phyloP scores from a whole-genome alignment of 92 coral and sea anemone species.

The Ricordea florida region DNA sequence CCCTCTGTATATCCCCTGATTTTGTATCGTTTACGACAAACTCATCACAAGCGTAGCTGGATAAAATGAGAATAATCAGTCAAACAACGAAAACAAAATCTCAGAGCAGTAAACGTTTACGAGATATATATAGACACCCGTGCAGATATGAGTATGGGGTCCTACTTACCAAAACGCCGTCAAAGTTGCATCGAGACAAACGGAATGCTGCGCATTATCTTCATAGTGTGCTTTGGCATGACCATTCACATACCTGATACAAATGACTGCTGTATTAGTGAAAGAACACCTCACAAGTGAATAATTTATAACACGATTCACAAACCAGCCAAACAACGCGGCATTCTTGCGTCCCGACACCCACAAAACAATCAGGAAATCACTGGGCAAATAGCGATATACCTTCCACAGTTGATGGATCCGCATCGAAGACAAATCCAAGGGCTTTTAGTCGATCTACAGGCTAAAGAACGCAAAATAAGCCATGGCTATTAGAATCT shows the following conservation, averaged over 20 bases:
- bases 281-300: not conserved
- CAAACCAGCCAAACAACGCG: not conserved
- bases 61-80: not conserved
- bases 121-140: not conserved
- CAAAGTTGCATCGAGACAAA: constrained; percentile 89
- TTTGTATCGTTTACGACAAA: constrained; percentile 93
- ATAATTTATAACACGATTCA: not conserved
- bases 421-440: constrained; percentile 98
- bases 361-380: constrained; percentile 1
- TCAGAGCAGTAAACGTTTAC: constrained; percentile 7
- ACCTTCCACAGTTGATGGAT: constrained; percentile 95
- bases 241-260: constrained; percentile 89
- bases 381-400: not conserved
- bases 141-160: not conserved
- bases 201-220: constrained; percentile 78
- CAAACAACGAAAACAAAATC: not conserved
- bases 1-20: constrained; percentile 84
- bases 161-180: constrained; percentile 92
- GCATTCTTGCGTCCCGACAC: constrained; percentile 30
- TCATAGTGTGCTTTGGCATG: constrained; percentile 95
- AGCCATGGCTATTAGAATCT: not conserved
- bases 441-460: constrained; percentile 93
- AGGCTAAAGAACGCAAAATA: constrained; percentile 50
- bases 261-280: constrained; percentile 8
- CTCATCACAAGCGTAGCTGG: constrained; percentile 95